These are phyloP conservation scores for Bubalus kerabau DNA, from an alignment of 2,113 vertebrate species.

Conservation along the genomic window DNA sequence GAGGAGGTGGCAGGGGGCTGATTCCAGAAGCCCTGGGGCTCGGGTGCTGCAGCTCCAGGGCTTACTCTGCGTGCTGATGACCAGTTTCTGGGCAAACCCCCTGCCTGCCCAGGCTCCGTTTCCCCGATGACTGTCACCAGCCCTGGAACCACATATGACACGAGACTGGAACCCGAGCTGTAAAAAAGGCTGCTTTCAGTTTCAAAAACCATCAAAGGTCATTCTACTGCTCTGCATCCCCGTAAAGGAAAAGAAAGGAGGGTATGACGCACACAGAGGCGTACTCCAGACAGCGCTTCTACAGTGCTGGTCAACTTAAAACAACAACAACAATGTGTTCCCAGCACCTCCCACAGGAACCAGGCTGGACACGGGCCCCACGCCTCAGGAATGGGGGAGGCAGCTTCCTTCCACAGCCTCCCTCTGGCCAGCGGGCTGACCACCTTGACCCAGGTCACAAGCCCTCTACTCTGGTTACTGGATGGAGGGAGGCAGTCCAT, in stretches of 20 bases:
- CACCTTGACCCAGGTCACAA: fast-evolving
- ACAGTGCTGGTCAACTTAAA: neutral
- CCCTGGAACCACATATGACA: neutral
- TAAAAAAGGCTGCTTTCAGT: neutral
- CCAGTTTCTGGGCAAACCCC: neutral
- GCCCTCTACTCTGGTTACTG: neutral
- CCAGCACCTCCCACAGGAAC: neutral
- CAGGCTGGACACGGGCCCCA: neutral
- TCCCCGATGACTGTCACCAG: neutral
- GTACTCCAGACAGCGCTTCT: neutral
- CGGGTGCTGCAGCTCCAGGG: neutral
- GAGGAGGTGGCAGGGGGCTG: neutral
- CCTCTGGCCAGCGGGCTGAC: neutral
- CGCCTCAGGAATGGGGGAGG: neutral
- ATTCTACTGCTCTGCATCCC: neutral
- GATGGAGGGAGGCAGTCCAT: neutral
- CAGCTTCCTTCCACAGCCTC: neutral
- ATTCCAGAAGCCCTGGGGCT: neutral
- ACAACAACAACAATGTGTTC: neutral
- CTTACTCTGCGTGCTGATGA: neutral
- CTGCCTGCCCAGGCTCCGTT: neutral
- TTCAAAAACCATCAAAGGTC: neutral
- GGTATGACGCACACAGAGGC: fast-evolving
- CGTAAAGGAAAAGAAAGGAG: neutral
- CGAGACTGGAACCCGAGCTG: neutral